Percentiles rank a stretch among this genome's conserved stretches.
phyloP scores from a whole-genome alignment of 2,888 invertebrate genomes.

The Heterodera filipjevi region DNA sequence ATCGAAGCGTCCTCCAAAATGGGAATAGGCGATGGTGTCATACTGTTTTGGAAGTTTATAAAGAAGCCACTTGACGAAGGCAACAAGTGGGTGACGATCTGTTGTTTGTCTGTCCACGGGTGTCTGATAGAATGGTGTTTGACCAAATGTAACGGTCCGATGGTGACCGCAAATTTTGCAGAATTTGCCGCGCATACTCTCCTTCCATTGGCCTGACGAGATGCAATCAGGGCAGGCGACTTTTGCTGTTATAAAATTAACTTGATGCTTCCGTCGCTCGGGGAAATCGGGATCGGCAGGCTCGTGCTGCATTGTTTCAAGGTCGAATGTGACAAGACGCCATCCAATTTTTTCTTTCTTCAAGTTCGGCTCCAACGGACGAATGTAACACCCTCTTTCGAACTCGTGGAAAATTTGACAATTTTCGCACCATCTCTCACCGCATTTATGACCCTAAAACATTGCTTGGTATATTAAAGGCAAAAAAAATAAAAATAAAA shows the following conservation, averaged over 20 bases:
- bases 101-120: background rate
- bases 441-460: background rate
- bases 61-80: conserved; percentile 30
- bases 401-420: conserved; percentile 14
- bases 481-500: background rate
- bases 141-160: background rate
- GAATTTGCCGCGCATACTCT: background rate
- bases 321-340: background rate
- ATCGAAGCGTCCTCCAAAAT: conserved; percentile 20
- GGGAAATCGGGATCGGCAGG: background rate
- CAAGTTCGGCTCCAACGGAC: background rate
- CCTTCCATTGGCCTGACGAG: background rate
- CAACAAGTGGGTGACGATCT: conserved; percentile 11
- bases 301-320: conserved; percentile 16
- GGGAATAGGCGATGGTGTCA: conserved; percentile 8
- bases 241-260: conserved; percentile 20
- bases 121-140: background rate
- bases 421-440: conserved; percentile 5
- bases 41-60: background rate
- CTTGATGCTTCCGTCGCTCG: conserved; percentile 4
- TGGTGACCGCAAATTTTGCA: conserved; percentile 15
- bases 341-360: background rate
- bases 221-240: conserved; percentile 1
- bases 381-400: background rate
- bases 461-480: background rate